Evolutionary conservation across 2,888 invertebrate species (phyloP).

Genomic region (Catocala nupta): DNA sequence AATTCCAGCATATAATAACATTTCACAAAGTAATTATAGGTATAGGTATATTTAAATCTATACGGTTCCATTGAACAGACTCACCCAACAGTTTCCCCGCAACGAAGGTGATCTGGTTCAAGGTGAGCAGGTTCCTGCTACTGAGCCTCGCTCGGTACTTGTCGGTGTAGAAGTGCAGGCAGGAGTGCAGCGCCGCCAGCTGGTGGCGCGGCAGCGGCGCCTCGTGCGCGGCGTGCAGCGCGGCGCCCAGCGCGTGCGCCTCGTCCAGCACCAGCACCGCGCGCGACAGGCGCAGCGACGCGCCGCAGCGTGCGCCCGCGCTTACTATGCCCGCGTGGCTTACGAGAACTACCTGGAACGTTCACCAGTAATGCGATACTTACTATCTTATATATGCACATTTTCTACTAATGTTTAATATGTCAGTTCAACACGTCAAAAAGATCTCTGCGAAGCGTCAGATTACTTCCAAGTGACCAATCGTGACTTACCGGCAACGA

Average conservation of each 20-base stretch:
- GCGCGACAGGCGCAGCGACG: slow-evolving; percentile 86
- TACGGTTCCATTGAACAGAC: slow-evolving; percentile 24
- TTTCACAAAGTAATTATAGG: too few species aligned
- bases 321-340: slow-evolving; percentile 83
- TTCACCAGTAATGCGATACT: too few species aligned
- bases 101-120: slow-evolving; percentile 94
- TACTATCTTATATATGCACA: too few species aligned
- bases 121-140: slow-evolving; percentile 92
- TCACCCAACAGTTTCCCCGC: slow-evolving; percentile 89
- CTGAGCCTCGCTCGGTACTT: slow-evolving; percentile 92
- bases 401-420: too few species aligned
- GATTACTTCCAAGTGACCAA: too few species aligned
- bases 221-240: slow-evolving; percentile 95
- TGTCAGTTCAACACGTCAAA: too few species aligned
- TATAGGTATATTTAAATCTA: too few species aligned
- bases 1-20: too few species aligned
- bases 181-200: slow-evolving; percentile 88
- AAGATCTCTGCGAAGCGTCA: too few species aligned
- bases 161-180: slow-evolving; percentile 90
- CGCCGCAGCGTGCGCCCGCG: slow-evolving; percentile 75
- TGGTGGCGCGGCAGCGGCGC: slow-evolving; percentile 91
- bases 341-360: slow-evolving; percentile 73
- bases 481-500: too few species aligned
- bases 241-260: slow-evolving; percentile 98
- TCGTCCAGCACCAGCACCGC: slow-evolving; percentile 97